Evolutionary conservation across 2,113 vertebrate species (phyloP).

Genomic region (Natator depressus): DNA sequence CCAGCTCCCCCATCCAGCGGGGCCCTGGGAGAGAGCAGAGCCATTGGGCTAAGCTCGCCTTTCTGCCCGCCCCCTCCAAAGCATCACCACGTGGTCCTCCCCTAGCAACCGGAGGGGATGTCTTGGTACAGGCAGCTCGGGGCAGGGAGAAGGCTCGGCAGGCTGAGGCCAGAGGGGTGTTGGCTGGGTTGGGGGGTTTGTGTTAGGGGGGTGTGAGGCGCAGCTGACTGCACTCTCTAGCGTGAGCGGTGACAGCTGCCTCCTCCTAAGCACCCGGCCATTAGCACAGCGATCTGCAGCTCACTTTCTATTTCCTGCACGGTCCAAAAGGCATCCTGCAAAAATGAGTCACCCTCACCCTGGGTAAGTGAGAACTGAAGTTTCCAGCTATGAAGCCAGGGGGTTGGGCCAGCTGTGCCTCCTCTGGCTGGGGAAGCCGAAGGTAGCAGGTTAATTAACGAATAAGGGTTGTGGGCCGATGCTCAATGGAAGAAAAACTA

Average conservation of each 20-base stretch:
- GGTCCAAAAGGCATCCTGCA: slow-evolving; percentile 47
- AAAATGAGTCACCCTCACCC: slow-evolving; percentile 85
- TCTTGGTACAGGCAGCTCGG: slow-evolving; percentile 61
- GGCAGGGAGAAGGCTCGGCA: background rate
- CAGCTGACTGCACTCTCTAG: background rate
- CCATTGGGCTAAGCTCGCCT: background rate
- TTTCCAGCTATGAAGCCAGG: background rate
- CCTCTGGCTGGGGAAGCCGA: background rate
- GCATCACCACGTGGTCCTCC: slow-evolving; percentile 79
- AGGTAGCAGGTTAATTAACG: no score
- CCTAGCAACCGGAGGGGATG: slow-evolving; percentile 83
- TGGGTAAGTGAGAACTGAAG: slow-evolving; percentile 79
- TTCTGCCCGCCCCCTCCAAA: slow-evolving; percentile 50
- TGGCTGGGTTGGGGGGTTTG: background rate
- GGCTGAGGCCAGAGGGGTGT: background rate
- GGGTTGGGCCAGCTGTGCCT: no score
- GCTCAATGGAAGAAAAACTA: background rate
- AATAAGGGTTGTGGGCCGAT: background rate
- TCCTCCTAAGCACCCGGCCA: background rate
- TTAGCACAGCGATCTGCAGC: background rate
- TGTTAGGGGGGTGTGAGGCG: no score
- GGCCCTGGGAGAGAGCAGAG: background rate
- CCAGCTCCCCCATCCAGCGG: background rate
- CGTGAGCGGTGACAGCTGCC: background rate
- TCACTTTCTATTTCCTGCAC: background rate